Evolutionary conservation across 2,113 vertebrate species (phyloP), one percentile per base, ranked within the genome.

Genomic region (Suricata suricatta): DNA sequence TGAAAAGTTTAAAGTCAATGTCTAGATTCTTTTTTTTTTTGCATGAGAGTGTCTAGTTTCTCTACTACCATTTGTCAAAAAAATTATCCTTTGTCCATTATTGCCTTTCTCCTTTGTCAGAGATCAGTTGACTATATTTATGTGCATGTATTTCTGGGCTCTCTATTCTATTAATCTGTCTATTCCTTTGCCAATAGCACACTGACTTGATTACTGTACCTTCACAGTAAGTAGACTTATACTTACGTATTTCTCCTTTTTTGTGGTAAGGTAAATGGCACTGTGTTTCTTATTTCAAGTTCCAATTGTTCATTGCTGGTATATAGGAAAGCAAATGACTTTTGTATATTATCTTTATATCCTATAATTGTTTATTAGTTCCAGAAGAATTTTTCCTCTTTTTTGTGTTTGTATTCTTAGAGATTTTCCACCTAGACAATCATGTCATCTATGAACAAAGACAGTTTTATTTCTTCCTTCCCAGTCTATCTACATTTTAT

Each of bases 401-500:
- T 66, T 9, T 3, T 31, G 50, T 27, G 83, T 64, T 10, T 5
- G 15, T 35, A 27, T 38, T 69, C 52, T 90, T 86, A 82, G 35
- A 76, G 17, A 93, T 35, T 95, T 57, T 79, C 77, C 83, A 90
- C 47, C 77, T 50, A 92, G 16, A 83, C 6, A 93, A 83, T 27
- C 29, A 44, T 47, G 25, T 63, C 12, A 83, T 41, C 31, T 57
- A 33, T 38, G 19, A 87, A 68, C 57, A 92, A 72, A 72, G 68
- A 76, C 19, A n/a, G 27, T 92, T 92, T 89, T 77, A 76, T 88
- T 88, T 91, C 66, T 95, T 95, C 68, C 35, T 84, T 79, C 27
- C 21, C 38, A 83, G 31, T 64, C 81, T 89, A 47, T 8, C 27
- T 71, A 71, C 12, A 25, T 91, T 95, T 66, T 72, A 80, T 84